phyloP scores from a whole-genome alignment of 2,113 vertebrate genomes.

The Pungitius pungitius region DNA sequence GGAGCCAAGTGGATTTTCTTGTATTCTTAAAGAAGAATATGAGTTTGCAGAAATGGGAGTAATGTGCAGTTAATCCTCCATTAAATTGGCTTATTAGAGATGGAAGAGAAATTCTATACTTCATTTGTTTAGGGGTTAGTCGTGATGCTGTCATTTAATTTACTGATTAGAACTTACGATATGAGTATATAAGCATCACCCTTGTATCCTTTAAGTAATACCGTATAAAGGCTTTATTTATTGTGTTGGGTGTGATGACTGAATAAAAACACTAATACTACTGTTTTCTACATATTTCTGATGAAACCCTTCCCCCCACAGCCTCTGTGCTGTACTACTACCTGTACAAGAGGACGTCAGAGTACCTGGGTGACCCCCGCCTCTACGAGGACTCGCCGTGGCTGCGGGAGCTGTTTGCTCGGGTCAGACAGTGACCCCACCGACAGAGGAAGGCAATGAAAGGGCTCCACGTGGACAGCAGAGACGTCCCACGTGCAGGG shows the following conservation, averaged over 20 bases:
- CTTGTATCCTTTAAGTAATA: too few relatives aligned
- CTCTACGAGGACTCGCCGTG: slow-evolving; percentile 92
- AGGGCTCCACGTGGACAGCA: neutral
- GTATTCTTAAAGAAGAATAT: too few relatives aligned
- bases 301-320: slow-evolving; percentile 54
- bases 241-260: too few relatives aligned
- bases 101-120: neutral
- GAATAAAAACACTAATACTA: too few relatives aligned
- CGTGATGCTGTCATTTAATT: neutral
- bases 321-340: slow-evolving; percentile 92
- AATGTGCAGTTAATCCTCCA: neutral
- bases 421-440: slow-evolving; percentile 73
- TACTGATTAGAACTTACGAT: too few relatives aligned
- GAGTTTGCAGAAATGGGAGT: neutral
- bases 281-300: neutral
- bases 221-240: too few relatives aligned
- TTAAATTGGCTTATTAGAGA: neutral
- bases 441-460: neutral
- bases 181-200: too few relatives aligned
- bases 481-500: neutral
- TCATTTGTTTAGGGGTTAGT: neutral
- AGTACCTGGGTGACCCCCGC: slow-evolving; percentile 90
- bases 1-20: too few relatives aligned
- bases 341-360: slow-evolving; percentile 91
- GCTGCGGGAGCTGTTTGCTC: slow-evolving; percentile 88